Base-by-base conservation (phyloP, 2,113 vertebrate genomes). In the Phalacrocorax brasilianus region DNA sequence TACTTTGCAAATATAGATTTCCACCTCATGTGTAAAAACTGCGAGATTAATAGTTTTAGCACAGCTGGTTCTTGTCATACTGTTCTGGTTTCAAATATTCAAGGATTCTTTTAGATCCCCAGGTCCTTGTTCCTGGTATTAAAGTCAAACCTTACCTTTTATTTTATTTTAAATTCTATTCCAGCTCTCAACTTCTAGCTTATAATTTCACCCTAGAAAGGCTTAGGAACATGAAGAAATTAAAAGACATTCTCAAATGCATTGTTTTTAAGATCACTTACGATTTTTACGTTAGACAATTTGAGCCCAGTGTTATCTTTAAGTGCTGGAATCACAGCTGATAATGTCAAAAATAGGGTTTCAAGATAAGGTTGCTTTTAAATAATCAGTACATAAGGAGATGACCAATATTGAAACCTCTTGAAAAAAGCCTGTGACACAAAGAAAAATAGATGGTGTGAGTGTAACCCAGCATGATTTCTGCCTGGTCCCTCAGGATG, bases 1-100 rank as follows among this genome's bases (percentile, higher is more conserved):
- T 63, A 14, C 52, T 89, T 91, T 26, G 62, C 73, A 95, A 85
- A 72, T 85, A 89, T 2, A 89, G 88, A 87, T 87, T 93, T 93
- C 73, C 20, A 84, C 58, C 40, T 85, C 1, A 1, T 53, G 23
- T 82, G 22, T 59, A 67, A 89, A 87, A 87, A 56, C 61, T 74
- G 62, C 27, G 42, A 86, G 42, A 50, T n/a, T 27, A 81, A 78
- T 50, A 71, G 63, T 74, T 94, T 77, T 62, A 87, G 50, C 65
- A 77, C 50, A 84, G 76, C 86, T 78, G 52, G 42, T 38, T 95
- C 80, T 93, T 77, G n/a, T 62, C 70, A 77, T 15, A 52, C 24
- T 80, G 12, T 49, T 91, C 80, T 81, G 68, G 19, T 83, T 94
- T 84, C 67, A 91, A 89, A 76, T 66, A 86, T 61, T 86, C 45